These are phyloP conservation scores for Drosophila yakuba DNA, from an alignment of 1,140 invertebrate genomes.

Conservation along the genomic window DNA sequence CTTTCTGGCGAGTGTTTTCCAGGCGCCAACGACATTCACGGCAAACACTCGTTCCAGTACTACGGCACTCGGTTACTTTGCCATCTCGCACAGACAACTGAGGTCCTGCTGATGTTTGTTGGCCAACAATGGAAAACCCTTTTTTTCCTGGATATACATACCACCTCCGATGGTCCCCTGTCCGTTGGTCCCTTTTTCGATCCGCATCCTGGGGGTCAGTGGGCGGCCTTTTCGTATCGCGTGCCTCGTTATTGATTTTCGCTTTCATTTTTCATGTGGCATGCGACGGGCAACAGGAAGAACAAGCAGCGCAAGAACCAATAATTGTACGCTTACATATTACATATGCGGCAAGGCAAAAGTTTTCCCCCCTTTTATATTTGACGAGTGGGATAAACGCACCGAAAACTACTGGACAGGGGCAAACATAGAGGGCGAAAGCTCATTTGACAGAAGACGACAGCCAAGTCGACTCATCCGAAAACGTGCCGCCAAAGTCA, in stretches of 20 bases:
- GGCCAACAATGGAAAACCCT: conserved; percentile 31
- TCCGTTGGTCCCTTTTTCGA: conserved; percentile 13
- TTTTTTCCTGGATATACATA: conserved; percentile 8
- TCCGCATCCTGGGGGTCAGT: conserved; percentile 46
- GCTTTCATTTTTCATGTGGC: conserved; percentile 81
- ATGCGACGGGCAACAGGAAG: conserved; percentile 57
- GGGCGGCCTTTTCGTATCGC: conserved; percentile 63
- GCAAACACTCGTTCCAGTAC: conserved; percentile 19
- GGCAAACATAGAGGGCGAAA: conserved; percentile 24
- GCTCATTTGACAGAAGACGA: conserved; percentile 42
- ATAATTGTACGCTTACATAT: conserved; percentile 66
- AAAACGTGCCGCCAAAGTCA: conserved; percentile 75
- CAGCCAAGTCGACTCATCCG: conserved; percentile 32
- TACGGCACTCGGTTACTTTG: conserved; percentile 7
- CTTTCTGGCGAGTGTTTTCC: conserved; percentile 14
- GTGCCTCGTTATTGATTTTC: conserved; percentile 78
- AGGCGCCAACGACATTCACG: conserved; percentile 47
- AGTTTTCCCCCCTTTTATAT: conserved; percentile 26
- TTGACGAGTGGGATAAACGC: conserved; percentile 4
- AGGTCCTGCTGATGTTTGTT: conserved; percentile 1
- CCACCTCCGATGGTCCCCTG: too few relatives aligned
- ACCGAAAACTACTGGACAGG: conserved; percentile 33
- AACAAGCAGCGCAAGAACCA: conserved; percentile 46
- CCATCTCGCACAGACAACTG: conserved; percentile 12
- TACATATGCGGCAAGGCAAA: conserved; percentile 16